Conservation (phyloP, 30 jellyfish, hydroid and myxozoan genomes). For the Haliclystus octoradiatus region DNA sequence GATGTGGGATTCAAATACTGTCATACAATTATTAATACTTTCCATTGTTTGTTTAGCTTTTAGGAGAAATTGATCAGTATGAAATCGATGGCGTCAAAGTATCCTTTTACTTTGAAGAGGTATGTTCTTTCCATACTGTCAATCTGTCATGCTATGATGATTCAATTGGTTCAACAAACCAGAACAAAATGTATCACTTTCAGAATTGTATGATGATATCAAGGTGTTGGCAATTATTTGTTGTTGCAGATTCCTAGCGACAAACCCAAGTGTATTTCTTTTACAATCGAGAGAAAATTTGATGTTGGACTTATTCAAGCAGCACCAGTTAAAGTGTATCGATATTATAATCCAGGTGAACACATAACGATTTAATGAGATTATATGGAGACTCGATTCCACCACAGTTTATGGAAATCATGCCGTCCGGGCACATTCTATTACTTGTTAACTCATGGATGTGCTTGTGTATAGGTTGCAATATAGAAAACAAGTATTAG, state of each 20-base stretch:
- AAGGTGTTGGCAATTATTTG: too few species aligned
- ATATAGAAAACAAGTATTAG: too few species aligned
- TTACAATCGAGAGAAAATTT: constrained; percentile 3
- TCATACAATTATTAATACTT: too few species aligned
- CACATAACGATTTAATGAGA: background rate
- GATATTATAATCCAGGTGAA: constrained; percentile 59
- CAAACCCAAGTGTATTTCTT: constrained; percentile 15
- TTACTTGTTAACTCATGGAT: background rate
- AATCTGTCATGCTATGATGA: too few species aligned
- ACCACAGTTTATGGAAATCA: background rate
- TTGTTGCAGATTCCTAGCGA: constrained; percentile 6
- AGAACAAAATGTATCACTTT: too few species aligned
- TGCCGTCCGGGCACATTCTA: background rate
- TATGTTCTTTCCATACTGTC: too few species aligned
- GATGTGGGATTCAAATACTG: too few species aligned
- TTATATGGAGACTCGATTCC: background rate
- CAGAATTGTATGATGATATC: too few species aligned
- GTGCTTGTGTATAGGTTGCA: too few species aligned
- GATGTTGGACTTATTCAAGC: constrained; percentile 41
- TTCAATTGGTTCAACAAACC: too few species aligned
- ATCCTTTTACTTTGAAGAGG: background rate
- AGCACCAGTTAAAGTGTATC: constrained; percentile 61
- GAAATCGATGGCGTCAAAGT: background rate
- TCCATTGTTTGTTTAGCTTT: background rate
- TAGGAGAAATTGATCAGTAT: background rate